These are phyloP conservation scores for Gymnorhina tibicen DNA, from an alignment of 2,113 vertebrate species.

Conservation along the genomic window DNA sequence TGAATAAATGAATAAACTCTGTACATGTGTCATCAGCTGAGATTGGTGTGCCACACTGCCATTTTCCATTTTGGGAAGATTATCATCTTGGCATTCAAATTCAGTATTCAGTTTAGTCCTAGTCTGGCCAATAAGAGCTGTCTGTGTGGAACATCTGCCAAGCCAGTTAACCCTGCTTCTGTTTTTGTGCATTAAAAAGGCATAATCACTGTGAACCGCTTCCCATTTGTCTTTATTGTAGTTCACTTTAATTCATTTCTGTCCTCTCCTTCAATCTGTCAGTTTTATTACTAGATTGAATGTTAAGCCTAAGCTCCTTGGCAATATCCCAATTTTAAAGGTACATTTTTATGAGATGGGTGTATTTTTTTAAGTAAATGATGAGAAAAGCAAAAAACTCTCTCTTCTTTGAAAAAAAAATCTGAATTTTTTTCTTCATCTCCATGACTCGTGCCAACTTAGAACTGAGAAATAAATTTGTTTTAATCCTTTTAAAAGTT, in stretches of 20 bases:
- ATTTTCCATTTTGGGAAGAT: not conserved
- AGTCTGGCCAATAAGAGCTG: not conserved
- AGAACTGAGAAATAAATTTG: not conserved
- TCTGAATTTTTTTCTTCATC: not conserved
- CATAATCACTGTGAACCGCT: not conserved
- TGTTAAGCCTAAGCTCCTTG: conserved; percentile 22
- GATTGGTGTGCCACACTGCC: not conserved
- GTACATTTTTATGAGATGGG: not conserved
- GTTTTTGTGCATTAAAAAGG: not conserved
- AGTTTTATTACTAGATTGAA: conserved; percentile 22
- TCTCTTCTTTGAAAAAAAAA: not conserved
- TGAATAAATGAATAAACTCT: not conserved
- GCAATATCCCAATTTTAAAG: not conserved
- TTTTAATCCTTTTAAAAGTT: not conserved
- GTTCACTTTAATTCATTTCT: conserved; percentile 18
- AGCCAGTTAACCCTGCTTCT: not conserved
- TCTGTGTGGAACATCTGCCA: not conserved
- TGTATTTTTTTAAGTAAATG: not conserved
- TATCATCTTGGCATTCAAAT: not conserved
- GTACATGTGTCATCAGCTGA: not conserved
- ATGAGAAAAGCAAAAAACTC: not conserved
- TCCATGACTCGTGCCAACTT: not conserved
- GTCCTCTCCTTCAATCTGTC: not conserved
- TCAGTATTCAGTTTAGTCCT: not conserved
- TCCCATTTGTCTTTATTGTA: not conserved